Evolutionary conservation across 2,113 vertebrate genomes (phyloP).

Genomic region (Carollia perspicillata): DNA sequence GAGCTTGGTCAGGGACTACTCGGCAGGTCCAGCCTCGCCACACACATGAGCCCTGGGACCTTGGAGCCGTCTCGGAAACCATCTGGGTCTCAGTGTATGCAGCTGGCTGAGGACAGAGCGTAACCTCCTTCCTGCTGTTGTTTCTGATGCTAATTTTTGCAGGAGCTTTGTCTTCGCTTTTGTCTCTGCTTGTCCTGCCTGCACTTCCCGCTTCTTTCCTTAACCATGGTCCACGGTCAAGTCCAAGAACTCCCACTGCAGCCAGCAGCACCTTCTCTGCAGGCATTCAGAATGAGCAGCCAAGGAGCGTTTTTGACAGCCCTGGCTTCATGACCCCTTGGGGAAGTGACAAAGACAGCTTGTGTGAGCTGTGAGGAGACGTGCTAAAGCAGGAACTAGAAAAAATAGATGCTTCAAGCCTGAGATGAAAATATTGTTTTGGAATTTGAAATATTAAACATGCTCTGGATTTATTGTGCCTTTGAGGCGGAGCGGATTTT

Average conservation of each 20-base stretch:
- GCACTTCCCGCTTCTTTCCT: neutral
- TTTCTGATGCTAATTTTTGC: neutral
- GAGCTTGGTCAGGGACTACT: rapidly evolving
- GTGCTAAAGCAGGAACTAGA: neutral
- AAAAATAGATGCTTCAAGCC: slow-evolving; percentile 5
- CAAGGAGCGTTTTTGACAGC: neutral
- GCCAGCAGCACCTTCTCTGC: neutral
- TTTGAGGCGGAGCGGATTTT: neutral
- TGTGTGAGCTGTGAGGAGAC: neutral
- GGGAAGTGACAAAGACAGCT: neutral
- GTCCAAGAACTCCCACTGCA: neutral
- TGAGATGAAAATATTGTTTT: slow-evolving; percentile 49
- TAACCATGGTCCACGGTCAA: neutral
- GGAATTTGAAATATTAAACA: slow-evolving; percentile 66
- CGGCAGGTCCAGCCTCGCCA: neutral
- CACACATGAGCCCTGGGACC: neutral
- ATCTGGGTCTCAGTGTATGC: neutral
- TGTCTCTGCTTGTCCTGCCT: rapidly evolving
- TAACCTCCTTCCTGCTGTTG: neutral
- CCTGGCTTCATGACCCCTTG: neutral
- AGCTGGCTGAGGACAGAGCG: neutral
- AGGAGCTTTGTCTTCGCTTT: neutral
- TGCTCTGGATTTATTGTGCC: slow-evolving; percentile 20
- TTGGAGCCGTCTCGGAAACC: neutral
- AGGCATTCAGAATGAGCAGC: slow-evolving; percentile 13